phyloP scores from a whole-genome alignment of 2,888 invertebrate species.

The Plebejus anna region DNA sequence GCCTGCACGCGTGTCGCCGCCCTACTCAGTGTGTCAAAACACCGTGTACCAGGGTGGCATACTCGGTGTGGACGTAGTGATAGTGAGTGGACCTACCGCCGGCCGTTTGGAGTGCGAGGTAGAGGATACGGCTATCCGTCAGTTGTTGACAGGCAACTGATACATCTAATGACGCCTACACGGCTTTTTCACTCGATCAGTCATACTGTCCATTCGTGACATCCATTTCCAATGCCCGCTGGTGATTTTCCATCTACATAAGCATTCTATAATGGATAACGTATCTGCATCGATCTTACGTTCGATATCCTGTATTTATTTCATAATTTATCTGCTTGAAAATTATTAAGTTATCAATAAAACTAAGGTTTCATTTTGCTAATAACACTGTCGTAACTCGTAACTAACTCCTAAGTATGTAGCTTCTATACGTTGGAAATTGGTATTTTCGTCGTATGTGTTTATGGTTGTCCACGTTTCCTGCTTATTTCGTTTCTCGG shows the following conservation, averaged over 20 bases:
- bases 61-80: conserved; percentile 41
- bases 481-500: background rate
- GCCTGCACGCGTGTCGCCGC: conserved; percentile 53
- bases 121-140: conserved; percentile 40
- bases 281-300: conserved; percentile 1
- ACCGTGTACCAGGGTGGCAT: conserved; percentile 47
- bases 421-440: background rate
- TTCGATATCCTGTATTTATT: background rate
- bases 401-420: background rate
- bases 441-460: background rate
- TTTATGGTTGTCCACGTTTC: background rate
- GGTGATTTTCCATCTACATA: background rate
- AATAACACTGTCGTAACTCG: background rate
- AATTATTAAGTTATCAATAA: background rate
- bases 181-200: conserved; percentile 46
- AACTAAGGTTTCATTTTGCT: background rate
- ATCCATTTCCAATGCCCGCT: conserved; percentile 32
- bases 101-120: conserved; percentile 33
- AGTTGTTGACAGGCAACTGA: conserved; percentile 41
- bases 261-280: conserved; percentile 12
- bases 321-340: background rate
- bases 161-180: conserved; percentile 39
- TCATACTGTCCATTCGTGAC: conserved; percentile 45
- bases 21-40: conserved; percentile 42
- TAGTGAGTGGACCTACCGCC: background rate